A percentile compares a stretch with the other conserved stretches of the same genome.
phyloP scores from a whole-genome alignment of 1,140 invertebrate genomes.

The Lysiphlebus fabarum region DNA sequence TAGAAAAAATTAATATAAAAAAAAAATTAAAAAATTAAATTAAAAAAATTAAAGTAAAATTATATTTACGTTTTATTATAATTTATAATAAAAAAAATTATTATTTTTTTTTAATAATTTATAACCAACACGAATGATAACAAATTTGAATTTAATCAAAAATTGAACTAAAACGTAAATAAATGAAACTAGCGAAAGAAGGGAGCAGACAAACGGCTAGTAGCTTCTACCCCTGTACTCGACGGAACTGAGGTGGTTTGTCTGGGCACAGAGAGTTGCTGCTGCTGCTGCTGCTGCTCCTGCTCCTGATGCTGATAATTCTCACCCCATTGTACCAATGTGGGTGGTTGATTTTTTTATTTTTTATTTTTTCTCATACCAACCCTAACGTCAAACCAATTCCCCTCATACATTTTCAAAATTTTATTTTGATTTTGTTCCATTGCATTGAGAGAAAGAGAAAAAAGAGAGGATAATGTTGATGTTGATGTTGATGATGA shows the following conservation, averaged over 20 bases:
- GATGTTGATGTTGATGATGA: too few species aligned
- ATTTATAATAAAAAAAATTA: too few species aligned
- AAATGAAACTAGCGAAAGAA: conserved; percentile 56
- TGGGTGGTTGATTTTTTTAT: conserved; percentile 21
- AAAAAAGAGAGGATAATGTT: too few species aligned
- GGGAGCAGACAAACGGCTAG: conserved; percentile 53
- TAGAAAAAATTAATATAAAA: background rate
- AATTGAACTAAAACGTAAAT: conserved; percentile 50
- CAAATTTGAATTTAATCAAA: conserved; percentile 40
- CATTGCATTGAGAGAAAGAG: too few species aligned
- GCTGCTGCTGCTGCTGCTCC: conserved; percentile 14
- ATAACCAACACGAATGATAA: conserved; percentile 29
- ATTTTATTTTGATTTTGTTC: too few species aligned
- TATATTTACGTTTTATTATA: too few species aligned
- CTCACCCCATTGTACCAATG: conserved; percentile 20
- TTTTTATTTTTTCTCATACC: conserved; percentile 19
- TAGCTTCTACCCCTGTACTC: conserved; percentile 52
- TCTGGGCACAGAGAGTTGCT: conserved; percentile 31
- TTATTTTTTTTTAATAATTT: conserved; percentile 12
- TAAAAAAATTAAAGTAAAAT: background rate
- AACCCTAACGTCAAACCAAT: conserved; percentile 11
- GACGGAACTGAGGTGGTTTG: conserved; percentile 40
- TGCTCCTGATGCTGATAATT: background rate
- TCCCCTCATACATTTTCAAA: conserved; percentile 11
- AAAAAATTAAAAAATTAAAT: background rate